Base-by-base conservation (phyloP, 2,797 vertebrate species). In the Lagorchestes hirsutus region DNA sequence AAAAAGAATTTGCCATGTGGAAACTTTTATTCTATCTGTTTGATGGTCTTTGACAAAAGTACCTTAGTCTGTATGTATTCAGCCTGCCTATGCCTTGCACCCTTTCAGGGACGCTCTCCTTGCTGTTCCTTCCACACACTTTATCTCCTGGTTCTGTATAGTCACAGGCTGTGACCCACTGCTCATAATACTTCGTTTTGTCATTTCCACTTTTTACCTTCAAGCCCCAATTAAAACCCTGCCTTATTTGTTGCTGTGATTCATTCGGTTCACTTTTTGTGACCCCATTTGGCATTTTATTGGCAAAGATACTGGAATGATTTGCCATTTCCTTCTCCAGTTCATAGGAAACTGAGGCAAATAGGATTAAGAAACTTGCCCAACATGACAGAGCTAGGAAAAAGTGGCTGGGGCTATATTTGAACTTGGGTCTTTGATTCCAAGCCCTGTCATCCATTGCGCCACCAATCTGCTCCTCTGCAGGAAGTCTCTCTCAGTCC, bases 31-130 rank as follows among this genome's bases (percentile, higher is more conserved):
- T 96, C 46, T 62, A 59, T 29, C 34, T 22, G 34, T 22, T 74
- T 67, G 62, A n/a, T 74, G 34, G 62, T 92, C 92, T 92, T 93
- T 93, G 55, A 94, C 29, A 90, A 94, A 96, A 94, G 12, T 50
- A 50, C 54, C 50, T 54, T 90, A 27, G 52, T 90, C 87, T 31
- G 4, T 90, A 24, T 67, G n/a, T n/a, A 67, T 67, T 67, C 59
- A 67, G 4, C 6, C 16, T n/a, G n/a, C n/a, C 16, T 40, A 40
- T 40, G 16, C 34, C 34, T 74, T 74, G 6, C 5, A 11, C 5
- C 16, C 5, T 1, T 40, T 16, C 1, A n/a, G 62, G n/a, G 62
- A 40, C 5, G 8, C 16, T 74, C 14, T 74, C 14, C 62, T 62
- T 31, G 29, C 58, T 62, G 29, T 31, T 62, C 29, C 10, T 74